These are phyloP conservation scores for Apotomis turbidana DNA, from an alignment of 2,888 invertebrate genomes.

Conservation along the genomic window DNA sequence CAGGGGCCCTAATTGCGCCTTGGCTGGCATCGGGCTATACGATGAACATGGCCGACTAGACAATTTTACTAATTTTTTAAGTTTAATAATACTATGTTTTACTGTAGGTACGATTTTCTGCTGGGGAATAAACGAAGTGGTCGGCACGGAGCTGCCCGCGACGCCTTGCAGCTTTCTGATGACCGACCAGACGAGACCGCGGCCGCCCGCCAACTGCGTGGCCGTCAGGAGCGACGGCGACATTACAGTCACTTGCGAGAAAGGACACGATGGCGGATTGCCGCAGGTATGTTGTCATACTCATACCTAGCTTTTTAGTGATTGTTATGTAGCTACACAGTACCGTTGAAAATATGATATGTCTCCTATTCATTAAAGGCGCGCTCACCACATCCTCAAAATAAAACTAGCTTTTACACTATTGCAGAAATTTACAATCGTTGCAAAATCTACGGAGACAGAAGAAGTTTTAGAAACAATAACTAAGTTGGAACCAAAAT, in stretches of 20 bases:
- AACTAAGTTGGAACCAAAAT: slow-evolving; percentile 68
- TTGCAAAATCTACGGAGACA: slow-evolving; percentile 57
- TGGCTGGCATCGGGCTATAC: no score
- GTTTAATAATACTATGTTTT: not conserved
- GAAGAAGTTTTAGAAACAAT: slow-evolving; percentile 67
- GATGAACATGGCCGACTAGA: no score
- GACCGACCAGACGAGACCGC: slow-evolving; percentile 72
- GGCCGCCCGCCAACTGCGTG: slow-evolving; percentile 63
- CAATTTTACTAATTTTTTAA: no score
- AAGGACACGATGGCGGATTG: slow-evolving; percentile 73
- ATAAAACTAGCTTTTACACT: not conserved
- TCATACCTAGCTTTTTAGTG: not conserved
- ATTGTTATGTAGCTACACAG: no score
- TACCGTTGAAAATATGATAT: no score
- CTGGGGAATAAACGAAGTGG: slow-evolving; percentile 72
- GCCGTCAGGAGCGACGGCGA: slow-evolving; percentile 60
- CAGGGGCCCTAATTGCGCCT: no score
- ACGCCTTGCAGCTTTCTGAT: slow-evolving; percentile 68
- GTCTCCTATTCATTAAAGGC: no score
- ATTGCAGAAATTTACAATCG: slow-evolving; percentile 75
- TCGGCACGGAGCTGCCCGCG: slow-evolving; percentile 52
- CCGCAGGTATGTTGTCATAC: slow-evolving; percentile 61
- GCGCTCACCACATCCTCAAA: not conserved
- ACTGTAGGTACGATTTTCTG: slow-evolving; percentile 64
- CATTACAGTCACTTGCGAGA: slow-evolving; percentile 65